A percentile compares a stretch with the other conserved stretches of the same genome.
Conservation (phyloP, 2,888 invertebrate genomes). For the Idaea aversata region DNA sequence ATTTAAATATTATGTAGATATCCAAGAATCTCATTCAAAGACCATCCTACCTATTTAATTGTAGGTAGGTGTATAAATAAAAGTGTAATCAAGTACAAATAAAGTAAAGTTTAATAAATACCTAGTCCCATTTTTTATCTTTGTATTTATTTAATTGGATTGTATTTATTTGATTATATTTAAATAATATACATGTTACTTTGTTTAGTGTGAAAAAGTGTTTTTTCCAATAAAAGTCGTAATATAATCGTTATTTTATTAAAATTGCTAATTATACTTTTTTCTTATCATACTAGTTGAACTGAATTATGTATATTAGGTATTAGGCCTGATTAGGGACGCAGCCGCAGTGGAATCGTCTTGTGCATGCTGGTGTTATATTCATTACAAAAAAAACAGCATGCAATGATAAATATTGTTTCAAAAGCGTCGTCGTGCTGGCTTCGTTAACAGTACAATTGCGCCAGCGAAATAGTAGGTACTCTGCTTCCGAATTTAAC, state of each 20-base stretch:
- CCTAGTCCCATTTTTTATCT: not conserved
- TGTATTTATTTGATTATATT: not conserved
- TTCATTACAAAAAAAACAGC: too few species aligned
- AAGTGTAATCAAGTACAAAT: not conserved
- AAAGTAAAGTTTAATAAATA: not conserved
- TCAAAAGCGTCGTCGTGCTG: too few species aligned
- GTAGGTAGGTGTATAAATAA: not conserved
- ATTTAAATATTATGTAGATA: not conserved
- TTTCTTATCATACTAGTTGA: not conserved
- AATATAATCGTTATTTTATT: not conserved
- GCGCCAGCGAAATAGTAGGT: too few species aligned
- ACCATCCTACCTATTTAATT: not conserved
- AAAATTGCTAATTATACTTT: not conserved
- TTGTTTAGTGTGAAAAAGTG: not conserved
- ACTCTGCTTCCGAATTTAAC: too few species aligned
- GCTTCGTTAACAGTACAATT: too few species aligned
- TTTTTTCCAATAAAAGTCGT: not conserved
- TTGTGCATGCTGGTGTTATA: too few species aligned
- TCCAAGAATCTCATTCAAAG: not conserved
- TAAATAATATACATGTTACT: not conserved
- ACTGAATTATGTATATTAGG: not conserved
- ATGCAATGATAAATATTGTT: too few species aligned
- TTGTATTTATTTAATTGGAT: not conserved
- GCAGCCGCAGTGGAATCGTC: too few species aligned
- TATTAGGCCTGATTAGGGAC: too few species aligned